A percentile compares a stretch with the other conserved stretches of the same genome.
Conservation (phyloP, 2,113 vertebrate species). For the Planiliza haematocheilus region DNA sequence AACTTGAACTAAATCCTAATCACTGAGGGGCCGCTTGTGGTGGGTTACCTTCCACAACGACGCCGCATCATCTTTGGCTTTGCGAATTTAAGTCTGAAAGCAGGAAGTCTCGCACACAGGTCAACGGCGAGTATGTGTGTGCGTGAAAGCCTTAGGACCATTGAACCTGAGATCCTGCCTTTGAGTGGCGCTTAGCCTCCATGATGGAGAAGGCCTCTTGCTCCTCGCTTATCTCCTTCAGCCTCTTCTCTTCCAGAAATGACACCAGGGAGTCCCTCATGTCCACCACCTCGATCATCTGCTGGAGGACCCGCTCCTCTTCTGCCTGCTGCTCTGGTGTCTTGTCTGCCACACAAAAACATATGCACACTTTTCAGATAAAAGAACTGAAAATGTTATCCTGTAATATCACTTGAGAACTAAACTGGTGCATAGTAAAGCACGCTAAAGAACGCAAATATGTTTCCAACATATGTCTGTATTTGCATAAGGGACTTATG, state of each 20-base stretch:
- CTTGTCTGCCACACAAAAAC: conserved; percentile 82
- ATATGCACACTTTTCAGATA: background rate
- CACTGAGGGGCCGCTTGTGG: background rate
- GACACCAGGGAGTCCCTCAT: conserved; percentile 89
- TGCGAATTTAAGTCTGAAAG: conserved; percentile 42
- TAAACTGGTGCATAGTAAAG: too few relatives aligned
- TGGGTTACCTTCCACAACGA: conserved; percentile 6
- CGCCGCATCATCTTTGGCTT: conserved; percentile 74
- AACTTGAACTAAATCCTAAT: background rate
- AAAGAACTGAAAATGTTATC: background rate
- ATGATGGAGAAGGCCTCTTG: conserved; percentile 70
- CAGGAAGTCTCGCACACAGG: conserved; percentile 12
- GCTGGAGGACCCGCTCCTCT: conserved; percentile 83
- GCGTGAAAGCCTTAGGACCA: conserved; percentile 70
- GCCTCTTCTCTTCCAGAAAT: conserved; percentile 89
- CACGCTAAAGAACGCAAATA: too few relatives aligned
- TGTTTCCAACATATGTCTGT: background rate
- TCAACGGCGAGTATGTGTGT: background rate
- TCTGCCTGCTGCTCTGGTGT: conserved; percentile 78
- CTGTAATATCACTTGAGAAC: too few relatives aligned
- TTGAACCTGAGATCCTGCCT: conserved; percentile 78
- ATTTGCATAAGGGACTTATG: background rate
- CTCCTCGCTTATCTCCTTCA: conserved; percentile 86
- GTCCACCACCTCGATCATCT: conserved; percentile 91
- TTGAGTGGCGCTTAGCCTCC: conserved; percentile 81